Evolutionary conservation across 2,888 invertebrate species (phyloP).

Genomic region (Hololepta plana): DNA sequence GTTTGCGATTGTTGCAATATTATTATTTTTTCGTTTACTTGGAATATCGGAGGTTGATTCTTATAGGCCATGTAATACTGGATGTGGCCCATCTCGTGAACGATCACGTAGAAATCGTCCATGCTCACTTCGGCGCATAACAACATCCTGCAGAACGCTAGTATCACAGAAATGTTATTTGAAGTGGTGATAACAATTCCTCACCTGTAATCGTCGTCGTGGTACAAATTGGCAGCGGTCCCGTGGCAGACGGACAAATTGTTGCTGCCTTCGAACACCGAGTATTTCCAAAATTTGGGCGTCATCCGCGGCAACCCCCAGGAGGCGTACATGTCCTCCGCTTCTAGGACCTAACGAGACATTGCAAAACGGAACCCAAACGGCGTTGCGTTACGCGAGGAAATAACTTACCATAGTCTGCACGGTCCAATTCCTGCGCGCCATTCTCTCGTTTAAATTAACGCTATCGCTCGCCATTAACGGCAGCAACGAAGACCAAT

Average conservation of each 20-base stretch:
- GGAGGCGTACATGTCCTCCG: constrained; percentile 50
- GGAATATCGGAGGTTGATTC: constrained; percentile 41
- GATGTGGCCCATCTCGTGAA: constrained; percentile 60
- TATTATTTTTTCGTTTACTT: constrained; percentile 26
- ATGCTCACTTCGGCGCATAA: constrained; percentile 41
- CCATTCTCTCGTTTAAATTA: constrained; percentile 32
- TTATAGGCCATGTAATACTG: constrained; percentile 54
- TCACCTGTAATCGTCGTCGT: constrained; percentile 44
- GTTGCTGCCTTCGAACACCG: constrained; percentile 27
- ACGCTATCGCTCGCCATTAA: constrained; percentile 31
- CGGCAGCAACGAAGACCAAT: constrained; percentile 41
- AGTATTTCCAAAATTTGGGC: constrained; percentile 41
- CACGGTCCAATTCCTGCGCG: constrained; percentile 34
- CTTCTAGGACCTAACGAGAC: constrained; percentile 28
- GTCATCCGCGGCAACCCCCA: constrained; percentile 44
- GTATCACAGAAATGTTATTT: constrained; percentile 2
- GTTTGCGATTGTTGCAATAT: constrained; percentile 1
- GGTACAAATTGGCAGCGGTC: constrained; percentile 53
- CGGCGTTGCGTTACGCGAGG: no score
- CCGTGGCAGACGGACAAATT: constrained; percentile 44
- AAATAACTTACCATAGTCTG: constrained; percentile 33
- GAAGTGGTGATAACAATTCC: constrained; percentile 10
- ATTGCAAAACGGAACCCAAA: background rate
- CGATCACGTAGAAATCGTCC: constrained; percentile 45
- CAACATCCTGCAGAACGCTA: constrained; percentile 32